These are phyloP conservation scores for Fissipunctia ypsillon DNA, from an alignment of 2,888 invertebrate genomes.

Conservation along the genomic window DNA sequence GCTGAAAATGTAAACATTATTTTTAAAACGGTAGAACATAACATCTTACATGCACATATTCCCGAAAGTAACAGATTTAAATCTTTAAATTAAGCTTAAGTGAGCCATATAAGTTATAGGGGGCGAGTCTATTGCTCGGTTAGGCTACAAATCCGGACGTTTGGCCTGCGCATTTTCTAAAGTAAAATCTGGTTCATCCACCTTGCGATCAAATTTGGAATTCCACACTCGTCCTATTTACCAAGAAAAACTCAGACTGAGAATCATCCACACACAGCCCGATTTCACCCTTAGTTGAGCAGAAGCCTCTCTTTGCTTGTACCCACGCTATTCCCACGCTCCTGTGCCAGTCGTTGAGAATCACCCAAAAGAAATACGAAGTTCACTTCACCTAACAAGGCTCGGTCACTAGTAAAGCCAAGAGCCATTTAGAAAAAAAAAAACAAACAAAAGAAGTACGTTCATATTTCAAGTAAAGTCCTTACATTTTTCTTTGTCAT, in stretches of 20 bases:
- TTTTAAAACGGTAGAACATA: background rate
- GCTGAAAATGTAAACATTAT: background rate
- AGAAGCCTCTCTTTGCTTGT: too few relatives aligned
- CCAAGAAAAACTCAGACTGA: background rate
- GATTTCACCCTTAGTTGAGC: background rate
- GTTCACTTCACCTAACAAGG: background rate
- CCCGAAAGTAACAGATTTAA: background rate
- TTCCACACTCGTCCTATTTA: background rate
- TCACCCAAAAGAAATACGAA: background rate
- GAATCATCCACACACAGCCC: background rate
- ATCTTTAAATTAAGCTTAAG: background rate
- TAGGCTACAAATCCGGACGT: background rate
- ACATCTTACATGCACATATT: background rate
- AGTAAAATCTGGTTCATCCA: background rate
- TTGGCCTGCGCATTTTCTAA: background rate
- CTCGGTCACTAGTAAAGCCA: background rate
- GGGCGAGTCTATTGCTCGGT: background rate
- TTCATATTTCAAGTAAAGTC: background rate
- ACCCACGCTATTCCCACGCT: too few relatives aligned
- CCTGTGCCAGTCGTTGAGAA: background rate
- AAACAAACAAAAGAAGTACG: background rate
- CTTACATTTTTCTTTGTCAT: constrained; percentile 48
- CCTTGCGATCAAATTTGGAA: background rate
- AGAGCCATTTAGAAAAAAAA: background rate
- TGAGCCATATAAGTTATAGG: background rate